Percentiles rank a stretch among this genome's conserved stretches.
Conservation (phyloP, 2,888 invertebrate species). For the Clepsis dumicolana region DNA sequence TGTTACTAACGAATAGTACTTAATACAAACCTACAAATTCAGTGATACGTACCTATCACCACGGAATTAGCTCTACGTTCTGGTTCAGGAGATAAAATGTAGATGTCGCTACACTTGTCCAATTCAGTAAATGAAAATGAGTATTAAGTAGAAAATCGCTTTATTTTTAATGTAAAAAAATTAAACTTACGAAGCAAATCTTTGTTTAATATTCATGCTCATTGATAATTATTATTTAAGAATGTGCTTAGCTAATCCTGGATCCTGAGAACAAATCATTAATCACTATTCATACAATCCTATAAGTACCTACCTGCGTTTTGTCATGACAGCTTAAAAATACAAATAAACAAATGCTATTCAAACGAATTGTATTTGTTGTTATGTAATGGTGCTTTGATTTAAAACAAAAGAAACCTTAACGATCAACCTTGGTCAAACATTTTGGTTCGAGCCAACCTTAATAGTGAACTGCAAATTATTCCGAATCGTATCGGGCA, state of each 20-base stretch:
- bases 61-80: background rate
- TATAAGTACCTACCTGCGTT: background rate
- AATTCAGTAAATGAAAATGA: background rate
- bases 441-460: too few species aligned
- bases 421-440: too few species aligned
- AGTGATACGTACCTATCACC: background rate
- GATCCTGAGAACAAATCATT: background rate
- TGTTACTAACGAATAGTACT: background rate
- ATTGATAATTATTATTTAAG: background rate
- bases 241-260: background rate
- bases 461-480: too few species aligned
- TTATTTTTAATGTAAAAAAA: background rate
- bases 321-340: too few species aligned
- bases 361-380: too few species aligned
- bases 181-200: background rate
- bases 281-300: background rate
- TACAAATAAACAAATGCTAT: too few species aligned
- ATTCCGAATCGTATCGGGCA: too few species aligned
- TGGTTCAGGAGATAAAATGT: constrained; percentile 2
- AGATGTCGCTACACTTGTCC: constrained; percentile 16
- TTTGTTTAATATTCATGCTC: background rate
- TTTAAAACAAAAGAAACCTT: too few species aligned
- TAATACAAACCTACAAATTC: background rate
- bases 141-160: background rate
- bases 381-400: too few species aligned